Evolutionary conservation across 1,140 invertebrate genomes (phyloP), one percentile per base, ranked within the genome.

Genomic region (Aphaenogaster rudis): DNA sequence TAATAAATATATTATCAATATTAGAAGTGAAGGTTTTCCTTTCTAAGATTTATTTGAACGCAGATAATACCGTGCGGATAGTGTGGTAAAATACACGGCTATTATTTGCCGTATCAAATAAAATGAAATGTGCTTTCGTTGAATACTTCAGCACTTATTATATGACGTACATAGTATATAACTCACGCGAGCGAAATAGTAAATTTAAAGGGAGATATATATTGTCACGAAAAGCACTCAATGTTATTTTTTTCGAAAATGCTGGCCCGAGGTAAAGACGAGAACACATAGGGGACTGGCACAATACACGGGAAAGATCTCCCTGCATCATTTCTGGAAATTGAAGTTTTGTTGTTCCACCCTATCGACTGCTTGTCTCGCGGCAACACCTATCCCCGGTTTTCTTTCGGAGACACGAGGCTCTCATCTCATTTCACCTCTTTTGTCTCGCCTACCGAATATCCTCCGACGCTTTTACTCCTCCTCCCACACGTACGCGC

Each of bases 331-430:
- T 94, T 92, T 88, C 92, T 91, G 86, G 89, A 93, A 93, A 94
- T 95, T 94, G 94, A 94, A 94, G 91, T 93, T 94, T 93, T 92
- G 91, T 94, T 93, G 91, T 93, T 88, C 79, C 91, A 69, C 61
- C 82, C 90, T 88, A 91, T 92, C 88, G 86, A 89, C 45, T 72
- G 59, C 61, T 52, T 79, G 36, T 61, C 45, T 79, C 69, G 71
- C 33, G 42, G 71, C 57, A 57, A 45, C 11, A 69, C 66, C 76
- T 50, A 52, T 77, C 39, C 21, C 66, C 63, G 54, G 39, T 64
- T 80, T 76, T 67, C 57, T 71, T 76, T 79, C 77, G 59, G 50
- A 15, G n/a, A 72, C 69, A 28, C 72, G 39, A 50, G 54, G 64
- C 42, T 52, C 48, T 69, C 50, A 54, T 86, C 67, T 80, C 81